phyloP scores from a whole-genome alignment of 2,888 invertebrate genomes.

The Nebria brevicollis region DNA sequence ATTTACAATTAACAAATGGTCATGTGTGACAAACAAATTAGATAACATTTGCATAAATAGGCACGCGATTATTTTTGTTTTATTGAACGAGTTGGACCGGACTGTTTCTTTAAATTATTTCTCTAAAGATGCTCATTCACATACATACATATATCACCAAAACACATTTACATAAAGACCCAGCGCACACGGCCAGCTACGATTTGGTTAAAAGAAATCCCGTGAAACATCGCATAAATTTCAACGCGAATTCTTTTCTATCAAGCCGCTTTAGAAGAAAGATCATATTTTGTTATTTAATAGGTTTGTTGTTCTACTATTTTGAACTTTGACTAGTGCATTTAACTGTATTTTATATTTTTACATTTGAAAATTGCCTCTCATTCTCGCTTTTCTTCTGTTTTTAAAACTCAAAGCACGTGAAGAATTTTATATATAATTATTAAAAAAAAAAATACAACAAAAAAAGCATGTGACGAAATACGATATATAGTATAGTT shows the following conservation, averaged over 20 bases:
- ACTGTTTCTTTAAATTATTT: conserved; percentile 14
- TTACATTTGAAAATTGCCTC: no score
- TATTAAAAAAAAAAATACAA: background rate
- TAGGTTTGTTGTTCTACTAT: conserved; percentile 1
- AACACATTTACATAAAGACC: background rate
- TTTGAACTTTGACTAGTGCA: conserved; percentile 1
- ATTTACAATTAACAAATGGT: no score
- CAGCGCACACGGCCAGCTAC: background rate
- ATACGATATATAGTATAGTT: conserved; percentile 4
- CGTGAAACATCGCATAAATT: conserved; percentile 4
- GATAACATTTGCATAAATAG: conserved; percentile 38
- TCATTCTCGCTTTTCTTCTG: no score
- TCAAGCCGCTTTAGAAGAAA: background rate
- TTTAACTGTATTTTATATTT: background rate
- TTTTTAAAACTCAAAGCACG: background rate
- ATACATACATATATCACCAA: conserved; percentile 17
- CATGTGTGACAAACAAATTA: background rate
- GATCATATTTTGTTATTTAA: background rate
- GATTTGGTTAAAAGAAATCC: background rate
- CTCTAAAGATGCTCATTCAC: background rate
- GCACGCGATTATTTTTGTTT: conserved; percentile 44
- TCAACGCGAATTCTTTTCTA: background rate
- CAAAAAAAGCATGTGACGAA: background rate
- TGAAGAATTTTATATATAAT: background rate
- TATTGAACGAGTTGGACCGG: conserved; percentile 43